Conservation (phyloP, 2,888 invertebrate species). For the Amblyjoppa fuscipennis region DNA sequence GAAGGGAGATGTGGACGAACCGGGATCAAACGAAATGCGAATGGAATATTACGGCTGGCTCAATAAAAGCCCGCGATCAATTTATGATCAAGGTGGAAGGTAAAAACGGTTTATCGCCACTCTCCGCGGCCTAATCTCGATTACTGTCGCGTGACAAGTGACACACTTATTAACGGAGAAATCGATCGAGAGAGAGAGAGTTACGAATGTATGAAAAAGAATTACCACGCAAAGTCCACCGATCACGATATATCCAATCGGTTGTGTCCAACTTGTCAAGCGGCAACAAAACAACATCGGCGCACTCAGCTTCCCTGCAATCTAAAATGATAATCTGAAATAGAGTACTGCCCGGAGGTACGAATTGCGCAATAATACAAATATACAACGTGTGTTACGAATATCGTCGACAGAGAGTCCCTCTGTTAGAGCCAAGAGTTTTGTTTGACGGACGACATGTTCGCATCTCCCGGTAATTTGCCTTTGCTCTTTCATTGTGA, state of each 20-base stretch:
- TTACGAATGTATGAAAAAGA: slow-evolving; percentile 23
- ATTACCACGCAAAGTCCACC: slow-evolving; percentile 28
- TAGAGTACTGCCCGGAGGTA: slow-evolving; percentile 31
- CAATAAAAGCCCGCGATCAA: slow-evolving; percentile 11
- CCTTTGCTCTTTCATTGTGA: background rate
- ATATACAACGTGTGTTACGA: background rate
- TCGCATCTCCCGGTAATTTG: background rate
- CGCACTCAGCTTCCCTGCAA: slow-evolving; percentile 23
- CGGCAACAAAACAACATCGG: slow-evolving; percentile 32
- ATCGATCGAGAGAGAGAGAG: slow-evolving; percentile 14
- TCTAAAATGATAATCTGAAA: slow-evolving; percentile 42
- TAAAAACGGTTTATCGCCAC: background rate
- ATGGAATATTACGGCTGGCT: slow-evolving; percentile 39
- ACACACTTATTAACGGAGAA: slow-evolving; percentile 34
- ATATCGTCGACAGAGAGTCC: slow-evolving; percentile 7
- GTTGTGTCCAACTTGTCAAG: slow-evolving; percentile 21
- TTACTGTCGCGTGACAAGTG: slow-evolving; percentile 44
- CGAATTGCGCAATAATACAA: slow-evolving; percentile 10
- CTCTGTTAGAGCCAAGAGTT: background rate
- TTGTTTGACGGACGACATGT: background rate
- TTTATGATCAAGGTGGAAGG: slow-evolving; percentile 34
- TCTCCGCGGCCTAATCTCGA: slow-evolving; percentile 21
- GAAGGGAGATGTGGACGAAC: slow-evolving; percentile 10
- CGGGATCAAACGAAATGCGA: slow-evolving; percentile 35
- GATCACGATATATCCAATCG: slow-evolving; percentile 11